These are phyloP conservation scores for Bombus huntii DNA, from an alignment of 1,140 invertebrate genomes.

Conservation along the genomic window DNA sequence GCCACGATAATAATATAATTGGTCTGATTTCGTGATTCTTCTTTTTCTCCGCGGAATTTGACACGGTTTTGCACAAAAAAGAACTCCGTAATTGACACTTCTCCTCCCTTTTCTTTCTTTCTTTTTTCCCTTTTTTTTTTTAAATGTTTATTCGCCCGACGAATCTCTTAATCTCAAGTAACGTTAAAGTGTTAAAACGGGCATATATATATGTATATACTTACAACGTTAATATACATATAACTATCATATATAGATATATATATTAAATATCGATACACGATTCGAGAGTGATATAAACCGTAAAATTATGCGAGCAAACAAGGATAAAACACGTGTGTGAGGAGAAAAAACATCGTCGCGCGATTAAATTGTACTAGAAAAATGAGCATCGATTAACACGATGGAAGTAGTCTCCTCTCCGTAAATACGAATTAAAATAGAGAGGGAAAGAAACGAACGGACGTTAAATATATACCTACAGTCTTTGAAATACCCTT, in stretches of 20 bases:
- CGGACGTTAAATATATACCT: not conserved
- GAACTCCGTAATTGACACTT: not conserved
- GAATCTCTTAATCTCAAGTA: constrained; percentile 21
- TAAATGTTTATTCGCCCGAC: not conserved
- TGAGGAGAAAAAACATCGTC: no score
- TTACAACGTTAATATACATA: not conserved
- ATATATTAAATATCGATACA: constrained; percentile 42
- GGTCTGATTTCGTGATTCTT: not conserved
- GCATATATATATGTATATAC: not conserved
- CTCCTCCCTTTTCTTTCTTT: not conserved
- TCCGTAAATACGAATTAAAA: not conserved
- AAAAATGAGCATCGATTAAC: constrained; percentile 38
- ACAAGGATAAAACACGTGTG: not conserved
- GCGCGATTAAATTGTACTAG: constrained; percentile 32
- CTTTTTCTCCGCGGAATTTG: not conserved
- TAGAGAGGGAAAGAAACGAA: not conserved
- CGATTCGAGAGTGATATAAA: constrained; percentile 4
- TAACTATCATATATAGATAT: constrained; percentile 4
- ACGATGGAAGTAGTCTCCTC: constrained; percentile 11
- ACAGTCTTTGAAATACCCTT: constrained; percentile 25
- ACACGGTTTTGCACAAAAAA: not conserved
- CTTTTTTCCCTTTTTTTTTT: not conserved
- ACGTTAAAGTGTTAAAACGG: constrained; percentile 8
- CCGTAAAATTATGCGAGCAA: constrained; percentile 29
- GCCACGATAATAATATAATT: constrained; percentile 20